Percentiles rank a stretch among this genome's conserved stretches.
These are phyloP conservation scores for Listronotus bonariensis DNA, from an alignment of 1,140 invertebrate species.

Conservation along the genomic window DNA sequence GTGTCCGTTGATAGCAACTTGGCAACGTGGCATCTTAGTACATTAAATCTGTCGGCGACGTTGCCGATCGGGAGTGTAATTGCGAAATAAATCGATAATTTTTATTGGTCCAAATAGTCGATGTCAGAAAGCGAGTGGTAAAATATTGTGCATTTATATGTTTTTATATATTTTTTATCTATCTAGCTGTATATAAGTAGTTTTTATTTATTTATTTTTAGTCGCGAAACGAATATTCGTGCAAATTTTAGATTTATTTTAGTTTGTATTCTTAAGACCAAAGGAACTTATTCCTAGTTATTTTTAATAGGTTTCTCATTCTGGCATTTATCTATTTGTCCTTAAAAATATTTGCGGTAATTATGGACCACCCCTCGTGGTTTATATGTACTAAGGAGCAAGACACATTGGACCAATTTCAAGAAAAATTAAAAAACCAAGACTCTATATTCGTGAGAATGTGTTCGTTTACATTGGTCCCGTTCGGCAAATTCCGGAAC, in stretches of 20 bases:
- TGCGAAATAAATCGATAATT: constrained; percentile 6
- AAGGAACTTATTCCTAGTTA: not conserved
- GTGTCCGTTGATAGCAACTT: constrained; percentile 15
- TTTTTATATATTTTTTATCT: constrained; percentile 13
- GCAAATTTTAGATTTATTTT: too few relatives aligned
- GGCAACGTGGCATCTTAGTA: constrained; percentile 27
- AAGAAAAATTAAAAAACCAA: constrained; percentile 21
- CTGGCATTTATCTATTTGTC: constrained; percentile 13
- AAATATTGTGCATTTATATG: constrained; percentile 6
- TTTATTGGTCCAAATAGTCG: constrained; percentile 17
- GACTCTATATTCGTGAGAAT: constrained; percentile 30
- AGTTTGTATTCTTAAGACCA: not conserved
- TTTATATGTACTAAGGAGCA: constrained; percentile 25
- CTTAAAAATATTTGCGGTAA: not conserved
- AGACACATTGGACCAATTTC: constrained; percentile 31
- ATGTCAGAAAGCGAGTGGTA: constrained; percentile 15
- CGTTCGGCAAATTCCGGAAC: constrained; percentile 13
- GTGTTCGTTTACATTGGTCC: constrained; percentile 38
- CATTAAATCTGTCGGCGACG: constrained; percentile 20
- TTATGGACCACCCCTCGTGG: not conserved
- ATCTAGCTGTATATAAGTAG: not conserved
- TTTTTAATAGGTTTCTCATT: constrained; percentile 3
- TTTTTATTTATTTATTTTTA: too few relatives aligned
- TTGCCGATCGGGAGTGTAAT: constrained; percentile 15
- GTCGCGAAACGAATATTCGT: too few relatives aligned